Evolutionary conservation across 1,140 invertebrate species (phyloP).

Genomic region (Homalodisca vitripennis): DNA sequence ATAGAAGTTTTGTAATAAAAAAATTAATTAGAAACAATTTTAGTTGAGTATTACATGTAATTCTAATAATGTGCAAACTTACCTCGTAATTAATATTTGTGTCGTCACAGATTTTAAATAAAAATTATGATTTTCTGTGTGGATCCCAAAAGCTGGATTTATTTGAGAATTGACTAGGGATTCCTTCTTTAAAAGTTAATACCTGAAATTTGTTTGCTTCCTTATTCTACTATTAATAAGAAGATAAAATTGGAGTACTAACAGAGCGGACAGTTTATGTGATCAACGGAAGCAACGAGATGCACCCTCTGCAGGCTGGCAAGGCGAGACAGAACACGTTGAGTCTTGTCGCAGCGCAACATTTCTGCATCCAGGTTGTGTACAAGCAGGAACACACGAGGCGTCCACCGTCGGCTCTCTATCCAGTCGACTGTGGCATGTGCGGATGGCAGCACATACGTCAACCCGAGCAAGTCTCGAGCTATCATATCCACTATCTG

Average conservation of each 20-base stretch:
- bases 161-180: no score
- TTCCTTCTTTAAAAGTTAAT: no score
- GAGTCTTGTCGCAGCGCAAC: slow-evolving; percentile 72
- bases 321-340: slow-evolving; percentile 71
- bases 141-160: no score
- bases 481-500: slow-evolving; percentile 77
- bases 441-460: slow-evolving; percentile 56
- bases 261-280: slow-evolving; percentile 89
- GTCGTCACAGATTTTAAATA: no score
- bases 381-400: slow-evolving; percentile 77
- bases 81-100: no score
- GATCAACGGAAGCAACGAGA: slow-evolving; percentile 83
- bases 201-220: no score
- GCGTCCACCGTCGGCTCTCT: slow-evolving; percentile 55
- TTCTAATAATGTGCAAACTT: no score
- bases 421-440: slow-evolving; percentile 71
- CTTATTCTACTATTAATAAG: no score
- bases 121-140: no score
- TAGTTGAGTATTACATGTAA: no score
- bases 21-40: no score
- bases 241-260: slow-evolving; percentile 57
- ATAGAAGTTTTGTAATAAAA: no score
- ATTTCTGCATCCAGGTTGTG: slow-evolving; percentile 88
- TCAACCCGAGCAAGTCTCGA: slow-evolving; percentile 67
- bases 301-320: slow-evolving; percentile 73